These are phyloP conservation scores for Actinemys pallida DNA, from an alignment of 2,113 vertebrate genomes.

Conservation along the genomic window DNA sequence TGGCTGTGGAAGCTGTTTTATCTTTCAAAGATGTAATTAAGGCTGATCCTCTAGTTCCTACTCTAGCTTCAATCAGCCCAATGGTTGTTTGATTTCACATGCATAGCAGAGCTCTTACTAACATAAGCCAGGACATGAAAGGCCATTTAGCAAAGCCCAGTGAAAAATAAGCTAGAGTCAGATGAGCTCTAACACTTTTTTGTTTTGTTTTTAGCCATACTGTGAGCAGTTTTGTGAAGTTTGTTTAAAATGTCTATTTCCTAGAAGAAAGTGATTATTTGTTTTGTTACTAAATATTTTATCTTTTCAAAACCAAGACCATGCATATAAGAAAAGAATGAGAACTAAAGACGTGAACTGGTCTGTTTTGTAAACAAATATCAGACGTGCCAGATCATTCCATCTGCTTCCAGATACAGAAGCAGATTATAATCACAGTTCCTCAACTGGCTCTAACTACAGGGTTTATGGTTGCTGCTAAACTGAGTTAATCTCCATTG, in stretches of 20 bases:
- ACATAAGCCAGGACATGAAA: not conserved
- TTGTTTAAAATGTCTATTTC: not conserved
- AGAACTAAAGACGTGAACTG: not conserved
- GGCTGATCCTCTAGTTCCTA: not conserved
- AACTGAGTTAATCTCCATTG: not conserved
- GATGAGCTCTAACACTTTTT: not conserved
- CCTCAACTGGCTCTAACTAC: not conserved
- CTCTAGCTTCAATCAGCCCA: not conserved
- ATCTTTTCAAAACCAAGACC: not conserved
- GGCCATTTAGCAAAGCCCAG: not conserved
- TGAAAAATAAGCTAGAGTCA: not conserved
- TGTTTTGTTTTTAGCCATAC: not conserved
- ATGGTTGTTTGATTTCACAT: not conserved
- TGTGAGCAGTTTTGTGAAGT: not conserved
- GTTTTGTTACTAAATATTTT: not conserved
- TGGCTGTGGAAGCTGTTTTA: conserved; percentile 28
- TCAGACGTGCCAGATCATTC: not conserved
- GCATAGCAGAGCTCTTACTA: not conserved
- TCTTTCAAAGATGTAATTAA: not conserved
- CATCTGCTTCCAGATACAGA: not conserved
- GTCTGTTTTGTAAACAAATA: not conserved
- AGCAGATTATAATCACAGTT: not conserved
- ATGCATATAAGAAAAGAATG: not conserved
- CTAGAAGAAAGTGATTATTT: not conserved
- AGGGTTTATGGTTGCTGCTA: fast-evolving